These are phyloP conservation scores for Corythornis madagascariensis DNA, from an alignment of 2,113 vertebrate genomes.

Conservation along the genomic window DNA sequence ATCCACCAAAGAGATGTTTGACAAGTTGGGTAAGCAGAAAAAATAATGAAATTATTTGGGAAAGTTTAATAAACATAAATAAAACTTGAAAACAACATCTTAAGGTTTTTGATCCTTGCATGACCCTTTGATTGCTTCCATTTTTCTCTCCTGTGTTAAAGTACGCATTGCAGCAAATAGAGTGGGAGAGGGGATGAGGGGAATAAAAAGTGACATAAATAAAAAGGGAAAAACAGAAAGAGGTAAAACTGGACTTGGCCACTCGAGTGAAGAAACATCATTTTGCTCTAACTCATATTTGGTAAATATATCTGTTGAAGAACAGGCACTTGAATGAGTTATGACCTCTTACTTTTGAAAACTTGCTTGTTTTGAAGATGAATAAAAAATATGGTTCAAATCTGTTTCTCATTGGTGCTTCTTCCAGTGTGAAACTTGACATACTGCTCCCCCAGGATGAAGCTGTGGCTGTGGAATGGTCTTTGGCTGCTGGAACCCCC, in stretches of 20 bases:
- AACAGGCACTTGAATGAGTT: background rate
- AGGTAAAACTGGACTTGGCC: background rate
- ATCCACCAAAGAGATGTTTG: constrained; percentile 3
- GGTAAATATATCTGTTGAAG: background rate
- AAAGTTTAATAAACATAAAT: constrained; percentile 55
- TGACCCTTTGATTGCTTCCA: constrained; percentile 31
- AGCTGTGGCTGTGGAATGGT: background rate
- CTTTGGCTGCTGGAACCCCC: background rate
- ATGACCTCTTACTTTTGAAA: background rate
- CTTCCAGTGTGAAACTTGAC: background rate
- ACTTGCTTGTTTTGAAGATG: background rate
- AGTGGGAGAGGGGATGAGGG: background rate
- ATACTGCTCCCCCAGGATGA: accelerated
- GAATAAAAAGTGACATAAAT: background rate
- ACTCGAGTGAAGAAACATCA: background rate
- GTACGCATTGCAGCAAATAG: background rate
- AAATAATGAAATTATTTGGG: constrained; percentile 25
- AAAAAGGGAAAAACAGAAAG: background rate
- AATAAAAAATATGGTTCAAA: background rate
- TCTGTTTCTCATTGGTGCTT: background rate
- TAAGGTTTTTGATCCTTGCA: constrained; percentile 19
- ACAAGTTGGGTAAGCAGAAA: background rate
- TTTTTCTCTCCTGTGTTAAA: constrained; percentile 22
- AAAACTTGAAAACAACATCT: constrained; percentile 37
- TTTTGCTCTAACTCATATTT: background rate